Evolutionary conservation across 2,113 vertebrate genomes (phyloP).

Genomic region (Corythornis vintsioides): DNA sequence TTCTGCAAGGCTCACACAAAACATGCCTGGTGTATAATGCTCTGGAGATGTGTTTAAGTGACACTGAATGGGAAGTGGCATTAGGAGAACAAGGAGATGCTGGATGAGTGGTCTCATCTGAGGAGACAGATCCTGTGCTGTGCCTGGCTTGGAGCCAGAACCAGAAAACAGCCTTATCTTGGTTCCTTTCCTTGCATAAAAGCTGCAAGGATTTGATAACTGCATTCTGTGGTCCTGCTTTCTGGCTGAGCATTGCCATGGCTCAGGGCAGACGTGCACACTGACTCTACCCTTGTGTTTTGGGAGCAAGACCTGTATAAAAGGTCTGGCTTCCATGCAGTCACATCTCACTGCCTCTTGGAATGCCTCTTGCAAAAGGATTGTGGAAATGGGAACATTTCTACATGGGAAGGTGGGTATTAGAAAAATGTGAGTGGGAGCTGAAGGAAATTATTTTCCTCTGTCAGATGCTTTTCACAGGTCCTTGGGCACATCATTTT

Average conservation of each 20-base stretch:
- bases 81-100: not conserved
- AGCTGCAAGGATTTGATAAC: not conserved
- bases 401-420: not conserved
- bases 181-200: not conserved
- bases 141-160: not conserved
- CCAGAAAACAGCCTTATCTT: not conserved
- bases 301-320: not conserved
- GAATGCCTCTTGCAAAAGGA: not conserved
- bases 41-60: not conserved
- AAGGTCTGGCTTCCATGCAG: not conserved
- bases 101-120: not conserved
- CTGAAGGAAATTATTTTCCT: not conserved
- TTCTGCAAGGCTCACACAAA: not conserved
- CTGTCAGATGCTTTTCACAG: not conserved
- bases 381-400: not conserved
- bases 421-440: not conserved
- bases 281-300: not conserved
- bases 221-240: not conserved
- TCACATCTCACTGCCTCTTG: not conserved
- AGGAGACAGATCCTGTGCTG: not conserved
- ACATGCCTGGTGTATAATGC: not conserved
- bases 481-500: not conserved
- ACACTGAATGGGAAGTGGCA: not conserved
- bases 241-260: not conserved
- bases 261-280: not conserved